Evolutionary conservation across 1,140 invertebrate species (phyloP), one percentile per base, ranked within the genome.

Genomic region (Penaeus japonicus): DNA sequence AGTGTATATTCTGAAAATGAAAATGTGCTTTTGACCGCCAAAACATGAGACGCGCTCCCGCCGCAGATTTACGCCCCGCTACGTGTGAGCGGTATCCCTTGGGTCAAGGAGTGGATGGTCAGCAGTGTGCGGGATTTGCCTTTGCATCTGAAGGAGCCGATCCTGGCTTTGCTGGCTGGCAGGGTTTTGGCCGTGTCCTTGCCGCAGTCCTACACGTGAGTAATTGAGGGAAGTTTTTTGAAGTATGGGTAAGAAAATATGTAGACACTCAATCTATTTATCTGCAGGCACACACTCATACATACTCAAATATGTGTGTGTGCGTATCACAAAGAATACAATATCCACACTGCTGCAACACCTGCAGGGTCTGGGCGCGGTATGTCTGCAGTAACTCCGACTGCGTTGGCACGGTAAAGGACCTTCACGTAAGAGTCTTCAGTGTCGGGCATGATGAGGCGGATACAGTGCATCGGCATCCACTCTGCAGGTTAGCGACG

Each of bases 151-250:
- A 20, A 88, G 47, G 79, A 83, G 27, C 86, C 86, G 1, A 55
- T n/a, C n/a, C 39, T 90, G 55, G 85, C 39, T 18, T 73, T 90
- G 17, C 53, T 90, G 35, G 24, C 75, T 0, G 85, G 85, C n/a
- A 84, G 85, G 70, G 39, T 90, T 10, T 54, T 90, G 53, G 73
- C 85, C 15, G 39, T 90, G 17, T 79, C 85, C 22, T 82, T 88
- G 2, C 89, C 89, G 4, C 62, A 62, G 22, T 59, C 89, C 20
- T 90, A 88, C 89, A 90, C 89, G 89, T 90, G 54, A 84, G 89
- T 83, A 20, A 30, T 17, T 73, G 65, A 27, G 65, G 32, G 65
- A 20, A 32, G 22, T 27, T n/a, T 32, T n/a, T 32, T 35, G 35
- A 47, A 12, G 47, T 47, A 15, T 47, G 39, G 39, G 39, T 47